phyloP scores from a whole-genome alignment of 1,140 invertebrate species.

The Subanguina moxae region DNA sequence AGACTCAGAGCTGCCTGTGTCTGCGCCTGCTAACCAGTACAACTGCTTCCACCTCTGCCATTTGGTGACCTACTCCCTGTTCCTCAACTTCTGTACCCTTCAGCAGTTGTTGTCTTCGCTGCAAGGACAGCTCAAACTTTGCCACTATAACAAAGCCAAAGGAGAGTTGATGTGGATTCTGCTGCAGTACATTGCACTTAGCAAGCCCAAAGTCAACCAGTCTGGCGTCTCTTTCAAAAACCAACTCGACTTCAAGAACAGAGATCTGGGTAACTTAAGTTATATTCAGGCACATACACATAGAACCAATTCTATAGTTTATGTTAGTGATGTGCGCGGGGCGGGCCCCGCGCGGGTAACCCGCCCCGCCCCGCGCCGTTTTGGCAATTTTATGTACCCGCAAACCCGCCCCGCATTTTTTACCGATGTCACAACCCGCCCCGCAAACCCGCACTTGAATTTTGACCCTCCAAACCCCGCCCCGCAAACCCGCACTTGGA shows the following conservation, averaged over 20 bases:
- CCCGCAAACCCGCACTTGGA: too few species aligned
- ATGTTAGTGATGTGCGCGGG: too few species aligned
- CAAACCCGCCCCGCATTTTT: too few species aligned
- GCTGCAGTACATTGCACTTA: slow-evolving; percentile 39
- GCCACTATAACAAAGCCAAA: slow-evolving; percentile 32
- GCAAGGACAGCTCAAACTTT: slow-evolving; percentile 33
- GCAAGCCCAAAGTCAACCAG: slow-evolving; percentile 4
- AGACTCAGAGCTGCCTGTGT: slow-evolving; percentile 27
- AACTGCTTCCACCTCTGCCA: slow-evolving; percentile 43
- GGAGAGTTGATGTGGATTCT: slow-evolving; percentile 44
- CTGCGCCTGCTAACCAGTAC: slow-evolving; percentile 35
- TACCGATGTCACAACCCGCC: too few species aligned
- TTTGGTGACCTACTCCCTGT: slow-evolving; percentile 41
- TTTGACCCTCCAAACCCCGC: too few species aligned
- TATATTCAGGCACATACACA: too few species aligned
- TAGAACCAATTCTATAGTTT: too few species aligned
- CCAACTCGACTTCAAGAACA: slow-evolving; percentile 7
- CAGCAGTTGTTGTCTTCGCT: slow-evolving; percentile 24
- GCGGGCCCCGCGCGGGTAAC: too few species aligned
- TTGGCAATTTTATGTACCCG: too few species aligned
- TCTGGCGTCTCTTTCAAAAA: background rate
- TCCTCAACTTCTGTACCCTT: slow-evolving; percentile 22
- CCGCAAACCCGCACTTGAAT: too few species aligned
- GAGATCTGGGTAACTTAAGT: slow-evolving; percentile 7
- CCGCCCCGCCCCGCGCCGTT: too few species aligned